These are phyloP conservation scores for Proterorhinus semilunaris DNA, from an alignment of 2,113 vertebrate species.

Conservation along the genomic window DNA sequence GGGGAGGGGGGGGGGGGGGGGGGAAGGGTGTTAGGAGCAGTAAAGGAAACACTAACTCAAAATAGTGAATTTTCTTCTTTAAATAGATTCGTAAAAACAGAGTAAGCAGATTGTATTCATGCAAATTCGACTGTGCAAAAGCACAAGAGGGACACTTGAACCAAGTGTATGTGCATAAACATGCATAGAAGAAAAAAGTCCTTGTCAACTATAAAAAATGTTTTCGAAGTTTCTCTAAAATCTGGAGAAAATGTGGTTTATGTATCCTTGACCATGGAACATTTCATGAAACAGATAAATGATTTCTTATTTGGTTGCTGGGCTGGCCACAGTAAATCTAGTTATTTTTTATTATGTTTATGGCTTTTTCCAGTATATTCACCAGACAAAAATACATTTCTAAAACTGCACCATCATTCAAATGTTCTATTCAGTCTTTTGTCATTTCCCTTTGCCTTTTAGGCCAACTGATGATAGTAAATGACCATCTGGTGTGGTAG, in stretches of 20 bases:
- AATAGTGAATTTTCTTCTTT: not conserved
- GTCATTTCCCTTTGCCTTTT: too few relatives aligned
- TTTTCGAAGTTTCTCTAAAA: conserved; percentile 24
- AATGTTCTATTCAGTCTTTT: too few relatives aligned
- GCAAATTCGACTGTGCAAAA: conserved; percentile 11
- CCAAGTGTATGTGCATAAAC: conserved; percentile 32
- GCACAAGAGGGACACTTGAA: conserved; percentile 23
- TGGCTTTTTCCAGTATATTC: not conserved
- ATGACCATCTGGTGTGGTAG: too few relatives aligned
- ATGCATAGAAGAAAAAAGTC: conserved; percentile 47
- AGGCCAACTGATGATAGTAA: too few relatives aligned
- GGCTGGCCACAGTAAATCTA: not conserved
- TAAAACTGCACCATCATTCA: too few relatives aligned
- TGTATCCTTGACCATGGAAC: conserved; percentile 6
- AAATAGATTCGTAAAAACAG: conserved; percentile 1
- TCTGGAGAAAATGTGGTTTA: conserved; percentile 26
- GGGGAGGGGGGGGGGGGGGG: not conserved
- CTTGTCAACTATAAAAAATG: too few relatives aligned
- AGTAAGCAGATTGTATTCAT: conserved; percentile 9
- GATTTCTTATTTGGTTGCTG: not conserved
- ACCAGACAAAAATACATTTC: too few relatives aligned
- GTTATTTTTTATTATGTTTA: not conserved
- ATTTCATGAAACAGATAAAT: not conserved
- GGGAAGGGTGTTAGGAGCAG: too few relatives aligned
- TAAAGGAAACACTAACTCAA: not conserved